phyloP scores from a whole-genome alignment of 2,797 vertebrate species.

The Trachurus trachurus region DNA sequence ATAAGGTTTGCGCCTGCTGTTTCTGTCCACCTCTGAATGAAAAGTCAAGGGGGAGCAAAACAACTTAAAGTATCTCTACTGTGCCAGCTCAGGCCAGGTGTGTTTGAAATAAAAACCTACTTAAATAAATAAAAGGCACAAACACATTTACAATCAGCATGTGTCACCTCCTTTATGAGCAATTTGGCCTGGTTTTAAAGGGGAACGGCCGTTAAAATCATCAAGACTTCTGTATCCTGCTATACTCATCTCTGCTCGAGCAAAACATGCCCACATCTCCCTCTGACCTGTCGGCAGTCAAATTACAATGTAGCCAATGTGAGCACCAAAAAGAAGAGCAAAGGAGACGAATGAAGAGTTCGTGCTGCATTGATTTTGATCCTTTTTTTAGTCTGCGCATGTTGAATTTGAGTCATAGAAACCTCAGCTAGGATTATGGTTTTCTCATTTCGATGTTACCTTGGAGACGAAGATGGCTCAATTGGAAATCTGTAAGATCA shows the following conservation, averaged over 20 bases:
- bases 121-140: constrained; percentile 1
- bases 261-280: neutral
- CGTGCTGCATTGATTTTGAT: neutral
- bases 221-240: neutral
- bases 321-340: neutral
- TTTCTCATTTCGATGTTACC: neutral
- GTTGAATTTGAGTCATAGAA: neutral
- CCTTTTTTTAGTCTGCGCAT: neutral
- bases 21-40: constrained; percentile 12
- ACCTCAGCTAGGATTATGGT: neutral
- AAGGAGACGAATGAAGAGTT: neutral
- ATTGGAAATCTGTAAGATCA: neutral
- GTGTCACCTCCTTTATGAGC: neutral
- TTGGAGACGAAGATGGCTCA: neutral
- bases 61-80: constrained; percentile 7
- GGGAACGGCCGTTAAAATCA: neutral
- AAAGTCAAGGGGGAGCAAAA: constrained; percentile 12
- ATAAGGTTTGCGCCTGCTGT: constrained; percentile 9
- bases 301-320: neutral
- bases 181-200: neutral
- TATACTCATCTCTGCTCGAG: neutral
- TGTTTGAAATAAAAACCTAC: constrained; percentile 16
- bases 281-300: neutral
- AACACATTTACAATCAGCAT: neutral
- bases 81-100: neutral